Conservation (phyloP, 1,140 invertebrate species). For the Drosophila novamexicana region DNA sequence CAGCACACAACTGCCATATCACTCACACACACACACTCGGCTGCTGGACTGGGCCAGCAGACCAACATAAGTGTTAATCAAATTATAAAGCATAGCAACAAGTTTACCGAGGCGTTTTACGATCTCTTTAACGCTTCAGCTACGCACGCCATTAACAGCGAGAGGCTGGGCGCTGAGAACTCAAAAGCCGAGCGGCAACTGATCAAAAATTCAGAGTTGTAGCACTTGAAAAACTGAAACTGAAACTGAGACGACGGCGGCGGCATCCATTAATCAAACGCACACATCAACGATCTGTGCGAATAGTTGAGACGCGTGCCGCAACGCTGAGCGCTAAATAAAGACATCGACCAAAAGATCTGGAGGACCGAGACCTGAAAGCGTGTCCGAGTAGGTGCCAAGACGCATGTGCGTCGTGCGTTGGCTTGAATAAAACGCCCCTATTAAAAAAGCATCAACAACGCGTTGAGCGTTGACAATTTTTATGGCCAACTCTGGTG, state of each 20-base stretch:
- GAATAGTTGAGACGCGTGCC: slow-evolving; percentile 59
- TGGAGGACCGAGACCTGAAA: not conserved
- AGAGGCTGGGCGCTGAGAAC: slow-evolving; percentile 1
- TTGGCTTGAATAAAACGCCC: slow-evolving; percentile 74
- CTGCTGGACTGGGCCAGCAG: slow-evolving; percentile 11
- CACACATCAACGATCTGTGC: slow-evolving; percentile 14
- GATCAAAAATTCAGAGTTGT: slow-evolving; percentile 59
- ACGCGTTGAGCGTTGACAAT: slow-evolving; percentile 60
- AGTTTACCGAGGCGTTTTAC: slow-evolving; percentile 72
- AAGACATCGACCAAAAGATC: slow-evolving; percentile 44
- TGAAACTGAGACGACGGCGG: slow-evolving; percentile 1
- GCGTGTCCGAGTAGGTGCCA: slow-evolving; percentile 36
- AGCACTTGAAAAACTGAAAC: slow-evolving; percentile 33
- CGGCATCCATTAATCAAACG: slow-evolving; percentile 63
- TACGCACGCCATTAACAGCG: slow-evolving; percentile 72
- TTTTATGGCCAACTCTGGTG: slow-evolving; percentile 73
- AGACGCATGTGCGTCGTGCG: slow-evolving; percentile 65
- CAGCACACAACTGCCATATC: slow-evolving; percentile 34
- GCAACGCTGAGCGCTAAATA: slow-evolving; percentile 36
- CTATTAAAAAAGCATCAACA: slow-evolving; percentile 66
- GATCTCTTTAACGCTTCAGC: slow-evolving; percentile 81
- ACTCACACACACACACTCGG: slow-evolving; percentile 6
- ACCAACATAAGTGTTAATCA: slow-evolving; percentile 72
- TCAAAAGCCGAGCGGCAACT: slow-evolving; percentile 16
- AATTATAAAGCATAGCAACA: slow-evolving; percentile 68